A percentile compares a stretch with the other conserved stretches of the same genome.
These are phyloP conservation scores for Lerista edwardsae DNA, from an alignment of 2,797 vertebrate species.

Conservation along the genomic window DNA sequence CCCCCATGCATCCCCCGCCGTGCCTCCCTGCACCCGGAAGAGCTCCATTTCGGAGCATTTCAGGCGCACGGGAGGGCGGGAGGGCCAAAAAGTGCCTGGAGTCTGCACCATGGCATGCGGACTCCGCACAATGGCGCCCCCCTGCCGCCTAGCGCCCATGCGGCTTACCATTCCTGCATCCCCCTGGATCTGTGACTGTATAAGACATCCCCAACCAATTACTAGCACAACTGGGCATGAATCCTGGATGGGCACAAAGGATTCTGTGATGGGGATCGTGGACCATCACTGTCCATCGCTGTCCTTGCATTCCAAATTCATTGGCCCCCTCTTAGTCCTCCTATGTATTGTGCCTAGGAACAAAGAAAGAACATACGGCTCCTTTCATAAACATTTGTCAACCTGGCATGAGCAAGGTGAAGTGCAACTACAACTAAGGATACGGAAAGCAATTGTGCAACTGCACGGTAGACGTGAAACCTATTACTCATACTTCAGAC, in stretches of 20 bases:
- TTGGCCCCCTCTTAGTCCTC: background rate
- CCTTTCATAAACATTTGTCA: background rate
- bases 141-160: too few relatives aligned
- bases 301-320: background rate
- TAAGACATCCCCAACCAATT: background rate
- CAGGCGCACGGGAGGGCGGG: too few relatives aligned
- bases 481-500: background rate
- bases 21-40: too few relatives aligned
- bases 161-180: too few relatives aligned
- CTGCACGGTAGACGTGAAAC: background rate
- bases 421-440: background rate
- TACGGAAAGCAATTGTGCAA: background rate
- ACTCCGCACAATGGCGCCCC: too few relatives aligned
- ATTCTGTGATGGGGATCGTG: background rate
- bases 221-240: too few relatives aligned
- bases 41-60: too few relatives aligned
- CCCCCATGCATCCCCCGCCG: too few relatives aligned
- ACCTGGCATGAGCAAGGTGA: background rate
- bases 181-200: too few relatives aligned
- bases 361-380: background rate
- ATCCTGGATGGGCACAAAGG: too few relatives aligned
- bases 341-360: background rate
- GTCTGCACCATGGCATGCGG: too few relatives aligned
- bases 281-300: background rate
- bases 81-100: too few relatives aligned